Evolutionary conservation across 2,797 vertebrate genomes (phyloP).

Genomic region (Acestrorhynchus altus): DNA sequence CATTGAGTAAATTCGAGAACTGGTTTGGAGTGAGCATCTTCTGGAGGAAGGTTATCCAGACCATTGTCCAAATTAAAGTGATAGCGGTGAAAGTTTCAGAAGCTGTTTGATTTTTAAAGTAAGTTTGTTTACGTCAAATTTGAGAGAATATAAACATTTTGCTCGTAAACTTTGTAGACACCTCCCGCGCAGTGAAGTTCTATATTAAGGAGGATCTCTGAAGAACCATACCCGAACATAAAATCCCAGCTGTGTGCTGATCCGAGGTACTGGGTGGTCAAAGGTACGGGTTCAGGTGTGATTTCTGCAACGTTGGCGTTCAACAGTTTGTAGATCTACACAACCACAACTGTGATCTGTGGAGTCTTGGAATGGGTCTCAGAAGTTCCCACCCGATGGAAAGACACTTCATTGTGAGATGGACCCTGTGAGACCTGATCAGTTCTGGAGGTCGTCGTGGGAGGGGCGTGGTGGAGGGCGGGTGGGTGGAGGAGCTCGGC

Average conservation of each 20-base stretch:
- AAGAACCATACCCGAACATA: no score
- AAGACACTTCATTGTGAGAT: background rate
- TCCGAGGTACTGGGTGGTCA: background rate
- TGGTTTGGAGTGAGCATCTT: background rate
- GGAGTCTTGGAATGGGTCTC: background rate
- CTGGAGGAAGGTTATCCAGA: background rate
- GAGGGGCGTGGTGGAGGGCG: slow-evolving; percentile 88
- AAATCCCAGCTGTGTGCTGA: background rate
- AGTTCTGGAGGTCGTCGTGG: slow-evolving; percentile 7
- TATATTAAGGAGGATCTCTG: background rate
- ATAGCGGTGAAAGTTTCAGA: background rate
- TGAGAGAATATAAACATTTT: no score
- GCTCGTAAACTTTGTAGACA: background rate
- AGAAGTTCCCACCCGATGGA: background rate
- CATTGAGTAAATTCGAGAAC: no score
- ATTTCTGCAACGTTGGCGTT: background rate
- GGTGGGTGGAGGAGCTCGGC: slow-evolving; percentile 77
- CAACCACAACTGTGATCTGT: no score
- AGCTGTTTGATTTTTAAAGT: background rate
- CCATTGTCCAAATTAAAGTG: background rate
- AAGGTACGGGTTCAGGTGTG: background rate
- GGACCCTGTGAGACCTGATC: background rate
- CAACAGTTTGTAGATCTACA: background rate
- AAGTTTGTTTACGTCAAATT: background rate
- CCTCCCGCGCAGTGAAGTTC: background rate